Evolutionary conservation across 2,797 vertebrate species (phyloP).

Genomic region (Gambusia yucatana): DNA sequence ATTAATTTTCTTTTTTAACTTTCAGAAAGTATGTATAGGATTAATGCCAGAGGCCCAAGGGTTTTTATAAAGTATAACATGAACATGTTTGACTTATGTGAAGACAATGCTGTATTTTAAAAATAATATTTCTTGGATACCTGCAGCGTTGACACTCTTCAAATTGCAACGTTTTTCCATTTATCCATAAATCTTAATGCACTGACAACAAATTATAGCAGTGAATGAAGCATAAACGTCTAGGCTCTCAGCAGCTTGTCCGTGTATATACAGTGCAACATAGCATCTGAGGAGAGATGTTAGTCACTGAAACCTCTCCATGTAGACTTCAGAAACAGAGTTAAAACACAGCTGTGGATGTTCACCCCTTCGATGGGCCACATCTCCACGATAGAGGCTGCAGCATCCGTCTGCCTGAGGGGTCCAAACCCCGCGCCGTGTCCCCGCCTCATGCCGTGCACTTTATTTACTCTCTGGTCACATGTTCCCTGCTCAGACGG

Average conservation of each 20-base stretch:
- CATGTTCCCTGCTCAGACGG: slow-evolving; percentile 59
- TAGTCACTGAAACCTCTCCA: slow-evolving; percentile 50
- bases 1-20: neutral
- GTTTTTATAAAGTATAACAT: neutral
- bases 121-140: neutral
- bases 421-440: slow-evolving; percentile 53
- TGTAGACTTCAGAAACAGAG: slow-evolving; percentile 68
- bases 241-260: neutral
- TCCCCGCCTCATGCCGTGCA: slow-evolving; percentile 61
- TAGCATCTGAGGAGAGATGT: neutral
- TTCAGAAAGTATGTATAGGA: neutral
- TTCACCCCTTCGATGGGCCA: slow-evolving; percentile 48
- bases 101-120: neutral
- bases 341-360: slow-evolving; percentile 82
- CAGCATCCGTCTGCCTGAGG: slow-evolving; percentile 58
- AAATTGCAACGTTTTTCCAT: neutral
- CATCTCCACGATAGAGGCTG: slow-evolving; percentile 57
- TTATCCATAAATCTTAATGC: neutral
- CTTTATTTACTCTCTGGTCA: slow-evolving; percentile 73
- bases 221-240: neutral
- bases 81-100: neutral
- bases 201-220: neutral
- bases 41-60: neutral
- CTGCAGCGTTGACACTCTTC: neutral
- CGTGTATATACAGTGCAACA: neutral